Evolutionary conservation across 2,888 invertebrate genomes (phyloP).

Genomic region (Habroteleia sp.): DNA sequence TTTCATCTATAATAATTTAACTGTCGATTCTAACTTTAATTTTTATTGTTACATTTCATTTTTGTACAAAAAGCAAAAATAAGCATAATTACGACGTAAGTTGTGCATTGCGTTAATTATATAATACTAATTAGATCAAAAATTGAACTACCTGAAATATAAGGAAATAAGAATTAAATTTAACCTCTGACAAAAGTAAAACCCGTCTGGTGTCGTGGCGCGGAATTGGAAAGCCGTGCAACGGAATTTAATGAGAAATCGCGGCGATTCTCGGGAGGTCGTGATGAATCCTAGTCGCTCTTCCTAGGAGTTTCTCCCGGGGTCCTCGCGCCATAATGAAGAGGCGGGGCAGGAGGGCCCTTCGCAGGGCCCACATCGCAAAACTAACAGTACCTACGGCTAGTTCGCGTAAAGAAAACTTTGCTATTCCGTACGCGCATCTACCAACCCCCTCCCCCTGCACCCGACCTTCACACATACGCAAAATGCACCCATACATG

Average conservation of each 20-base stretch:
- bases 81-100: too few relatives aligned
- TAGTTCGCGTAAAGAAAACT: slow-evolving; percentile 77
- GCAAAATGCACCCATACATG: background rate
- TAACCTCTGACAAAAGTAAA: slow-evolving; percentile 23
- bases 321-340: slow-evolving; percentile 55
- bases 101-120: too few relatives aligned
- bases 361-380: slow-evolving; percentile 75
- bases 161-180: background rate
- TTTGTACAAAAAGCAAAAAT: too few relatives aligned
- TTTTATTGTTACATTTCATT: too few relatives aligned
- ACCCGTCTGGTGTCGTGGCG: slow-evolving; percentile 7
- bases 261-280: slow-evolving; percentile 61
- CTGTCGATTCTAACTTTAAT: too few relatives aligned
- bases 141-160: too few relatives aligned
- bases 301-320: slow-evolving; percentile 59
- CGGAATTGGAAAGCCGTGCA: slow-evolving; percentile 45
- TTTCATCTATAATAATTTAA: too few relatives aligned
- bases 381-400: slow-evolving; percentile 79
- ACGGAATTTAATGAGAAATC: slow-evolving; percentile 53
- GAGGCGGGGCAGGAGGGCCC: slow-evolving; percentile 68
- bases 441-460: slow-evolving; percentile 36
- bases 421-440: slow-evolving; percentile 58
- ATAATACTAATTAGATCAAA: too few relatives aligned
- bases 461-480: background rate
- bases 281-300: slow-evolving; percentile 58